Evolutionary conservation across 2,888 invertebrate species (phyloP).

Genomic region (Dexiosoma caninum): DNA sequence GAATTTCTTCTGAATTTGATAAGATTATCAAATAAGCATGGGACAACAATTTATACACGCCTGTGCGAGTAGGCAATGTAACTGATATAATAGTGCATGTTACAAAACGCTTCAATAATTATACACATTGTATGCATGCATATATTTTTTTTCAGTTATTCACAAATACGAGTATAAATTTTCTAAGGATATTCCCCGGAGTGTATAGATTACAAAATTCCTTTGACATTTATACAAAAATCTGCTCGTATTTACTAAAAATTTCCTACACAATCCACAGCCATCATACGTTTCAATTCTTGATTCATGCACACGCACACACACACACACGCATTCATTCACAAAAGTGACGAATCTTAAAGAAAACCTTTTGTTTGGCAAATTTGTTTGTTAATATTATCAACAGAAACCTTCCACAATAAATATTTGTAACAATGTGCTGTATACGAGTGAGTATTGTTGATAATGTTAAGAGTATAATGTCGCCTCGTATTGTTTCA

Average conservation of each 20-base stretch:
- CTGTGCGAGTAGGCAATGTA: not conserved
- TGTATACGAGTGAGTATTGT: slow-evolving; percentile 1
- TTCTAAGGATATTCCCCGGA: slow-evolving; percentile 49
- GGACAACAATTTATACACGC: not conserved
- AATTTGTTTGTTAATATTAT: slow-evolving; percentile 12
- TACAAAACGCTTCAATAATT: slow-evolving; percentile 25
- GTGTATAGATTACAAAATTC: slow-evolving; percentile 61
- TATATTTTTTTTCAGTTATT: slow-evolving; percentile 47
- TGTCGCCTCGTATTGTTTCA: slow-evolving; percentile 22
- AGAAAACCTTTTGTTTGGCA: slow-evolving; percentile 32
- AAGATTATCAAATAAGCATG: slow-evolving; percentile 10
- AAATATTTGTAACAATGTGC: not conserved
- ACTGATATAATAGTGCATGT: not conserved
- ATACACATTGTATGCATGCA: too few species aligned
- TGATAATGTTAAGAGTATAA: slow-evolving; percentile 27
- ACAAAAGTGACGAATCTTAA: slow-evolving; percentile 1
- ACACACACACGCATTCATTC: not conserved
- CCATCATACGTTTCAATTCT: too few species aligned
- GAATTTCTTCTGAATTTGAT: slow-evolving; percentile 31
- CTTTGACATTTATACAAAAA: slow-evolving; percentile 24
- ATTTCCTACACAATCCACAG: too few species aligned
- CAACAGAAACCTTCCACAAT: slow-evolving; percentile 16
- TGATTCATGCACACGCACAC: too few species aligned
- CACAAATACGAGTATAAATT: slow-evolving; percentile 48
- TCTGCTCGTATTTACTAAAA: slow-evolving; percentile 10